Percentiles rank a stretch among this genome's conserved stretches.
Conservation (phyloP, 2,113 vertebrate genomes). For the Struthio camelus region DNA sequence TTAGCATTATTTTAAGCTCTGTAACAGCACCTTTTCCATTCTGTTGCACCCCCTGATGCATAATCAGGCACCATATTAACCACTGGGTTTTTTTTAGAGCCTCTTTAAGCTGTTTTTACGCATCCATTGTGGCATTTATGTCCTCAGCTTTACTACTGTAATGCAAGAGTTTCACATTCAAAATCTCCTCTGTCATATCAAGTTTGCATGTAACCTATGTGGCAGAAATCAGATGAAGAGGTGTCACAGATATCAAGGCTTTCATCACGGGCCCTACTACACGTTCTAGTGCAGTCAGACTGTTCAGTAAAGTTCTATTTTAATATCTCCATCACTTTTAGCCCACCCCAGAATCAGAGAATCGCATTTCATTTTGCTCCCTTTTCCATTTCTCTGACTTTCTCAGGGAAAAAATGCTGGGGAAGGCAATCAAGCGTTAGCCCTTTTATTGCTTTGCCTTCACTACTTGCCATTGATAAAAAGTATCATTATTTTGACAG, state of each 20-base stretch:
- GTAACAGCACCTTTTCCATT: background rate
- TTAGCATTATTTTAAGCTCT: background rate
- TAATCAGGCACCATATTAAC: background rate
- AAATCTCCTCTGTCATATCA: background rate
- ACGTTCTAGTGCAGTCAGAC: background rate
- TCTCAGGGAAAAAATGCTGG: background rate
- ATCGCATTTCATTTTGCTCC: background rate
- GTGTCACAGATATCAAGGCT: background rate
- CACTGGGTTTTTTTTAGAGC: background rate
- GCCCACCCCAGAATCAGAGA: background rate
- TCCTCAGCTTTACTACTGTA: background rate
- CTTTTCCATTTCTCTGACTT: background rate
- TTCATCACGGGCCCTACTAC: background rate
- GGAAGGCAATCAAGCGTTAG: background rate
- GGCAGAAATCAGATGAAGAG: background rate
- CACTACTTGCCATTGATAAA: background rate
- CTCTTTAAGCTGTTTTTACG: background rate
- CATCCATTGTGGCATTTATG: background rate
- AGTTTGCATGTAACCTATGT: background rate
- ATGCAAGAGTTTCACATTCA: background rate
- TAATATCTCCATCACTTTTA: background rate
- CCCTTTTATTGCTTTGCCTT: background rate
- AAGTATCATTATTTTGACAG: slow-evolving; percentile 37
- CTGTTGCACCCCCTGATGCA: background rate
- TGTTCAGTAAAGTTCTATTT: background rate